Conservation (phyloP, 2,113 vertebrate species). For the Serinus canaria region DNA sequence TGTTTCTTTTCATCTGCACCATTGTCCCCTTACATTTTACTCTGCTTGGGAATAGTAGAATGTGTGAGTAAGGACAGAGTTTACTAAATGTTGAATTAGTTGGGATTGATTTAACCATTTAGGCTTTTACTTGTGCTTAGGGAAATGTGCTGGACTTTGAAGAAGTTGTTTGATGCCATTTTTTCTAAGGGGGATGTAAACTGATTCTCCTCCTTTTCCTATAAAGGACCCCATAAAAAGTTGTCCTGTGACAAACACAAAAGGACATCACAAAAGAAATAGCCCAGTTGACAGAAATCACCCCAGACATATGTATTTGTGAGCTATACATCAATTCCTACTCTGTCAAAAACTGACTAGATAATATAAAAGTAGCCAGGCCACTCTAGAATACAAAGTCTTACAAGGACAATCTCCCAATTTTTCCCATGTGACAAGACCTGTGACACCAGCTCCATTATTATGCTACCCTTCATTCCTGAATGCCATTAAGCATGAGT, state of each 20-base stretch:
- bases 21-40: constrained; percentile 2
- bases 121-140: constrained; percentile 2
- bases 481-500: neutral
- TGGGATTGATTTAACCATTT: constrained; percentile 12
- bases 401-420: neutral
- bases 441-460: neutral
- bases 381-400: neutral
- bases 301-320: neutral
- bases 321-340: neutral
- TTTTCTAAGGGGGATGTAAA: constrained; percentile 22
- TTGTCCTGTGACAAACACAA: neutral
- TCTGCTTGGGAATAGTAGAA: constrained; percentile 48
- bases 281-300: neutral
- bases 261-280: neutral
- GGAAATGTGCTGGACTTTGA: neutral
- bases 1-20: constrained; percentile 59
- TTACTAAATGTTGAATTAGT: constrained; percentile 31
- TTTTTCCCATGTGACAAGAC: neutral
- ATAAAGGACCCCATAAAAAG: constrained; percentile 40
- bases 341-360: neutral
- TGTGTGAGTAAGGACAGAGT: constrained; percentile 31
- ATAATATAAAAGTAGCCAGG: neutral
- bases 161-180: constrained; percentile 20
- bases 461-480: neutral
- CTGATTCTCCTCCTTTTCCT: neutral